Evolutionary conservation across 2,113 vertebrate species (phyloP).

Genomic region (Proterorhinus semilunaris): DNA sequence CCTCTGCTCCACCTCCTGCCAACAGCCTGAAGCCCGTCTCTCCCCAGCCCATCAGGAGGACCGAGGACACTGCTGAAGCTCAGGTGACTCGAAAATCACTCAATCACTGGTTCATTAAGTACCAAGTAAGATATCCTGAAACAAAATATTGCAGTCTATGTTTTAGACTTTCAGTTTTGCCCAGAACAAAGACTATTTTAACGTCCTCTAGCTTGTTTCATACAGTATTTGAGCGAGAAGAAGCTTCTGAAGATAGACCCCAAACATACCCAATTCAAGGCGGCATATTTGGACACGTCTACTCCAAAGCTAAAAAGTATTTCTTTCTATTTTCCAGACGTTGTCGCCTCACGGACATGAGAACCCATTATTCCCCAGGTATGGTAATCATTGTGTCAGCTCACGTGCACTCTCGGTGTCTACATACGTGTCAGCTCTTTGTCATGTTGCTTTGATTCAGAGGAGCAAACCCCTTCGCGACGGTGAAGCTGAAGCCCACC

Average conservation of each 20-base stretch:
- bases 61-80: conserved; percentile 50
- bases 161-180: too few relatives aligned
- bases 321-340: conserved; percentile 33
- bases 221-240: too few relatives aligned
- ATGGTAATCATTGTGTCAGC: neutral
- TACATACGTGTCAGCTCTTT: neutral
- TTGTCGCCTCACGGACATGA: conserved; percentile 61
- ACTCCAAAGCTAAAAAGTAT: neutral
- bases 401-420: too few relatives aligned
- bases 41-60: conserved; percentile 59
- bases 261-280: too few relatives aligned
- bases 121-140: too few relatives aligned
- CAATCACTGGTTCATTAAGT: too few relatives aligned
- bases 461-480: conserved; percentile 91
- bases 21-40: conserved; percentile 51
- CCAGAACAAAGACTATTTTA: too few relatives aligned
- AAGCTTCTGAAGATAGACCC: too few relatives aligned
- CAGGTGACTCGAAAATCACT: conserved; percentile 38
- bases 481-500: conserved; percentile 88
- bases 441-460: conserved; percentile 56
- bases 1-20: conserved; percentile 31
- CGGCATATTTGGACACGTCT: too few relatives aligned
- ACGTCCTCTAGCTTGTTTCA: too few relatives aligned
- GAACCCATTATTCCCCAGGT: conserved; percentile 79
- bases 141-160: too few relatives aligned